Evolutionary conservation across 1,140 invertebrate species (phyloP), one percentile per base, ranked within the genome.

Genomic region (Holcopasites calliopsidis): DNA sequence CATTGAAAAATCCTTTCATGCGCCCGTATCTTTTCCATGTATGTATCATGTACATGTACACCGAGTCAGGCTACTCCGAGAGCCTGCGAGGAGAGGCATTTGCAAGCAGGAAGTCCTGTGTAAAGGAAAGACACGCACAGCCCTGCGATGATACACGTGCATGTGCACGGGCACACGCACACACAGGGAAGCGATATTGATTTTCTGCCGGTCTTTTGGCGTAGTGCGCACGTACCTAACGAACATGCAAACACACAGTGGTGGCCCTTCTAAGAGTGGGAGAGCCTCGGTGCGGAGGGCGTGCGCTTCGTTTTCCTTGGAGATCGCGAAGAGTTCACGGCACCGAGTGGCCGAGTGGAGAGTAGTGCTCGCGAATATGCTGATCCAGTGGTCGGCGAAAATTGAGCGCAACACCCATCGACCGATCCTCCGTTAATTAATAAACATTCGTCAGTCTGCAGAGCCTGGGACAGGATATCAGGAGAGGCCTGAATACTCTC

Each of bases 131-230:
- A 18, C 18, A 18, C 42, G 18, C 42, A 18, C 18, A 18, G 10
- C 10, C 18, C 11, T 44, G 42, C 42, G 18, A 13, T 10, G 33
- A 13, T 66, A n/a, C 44, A 68, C 47, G 42, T 44, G 33, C 42
- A 76, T 81, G 76, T 83, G 64, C 80, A 83, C 79, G 62, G 77
- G 55, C 76, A 83, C 79, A 68, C 26, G 44, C 11, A 76, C 31
- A 44, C 74, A 84, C 80, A 68, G n/a, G 50, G 16, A 76, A 31
- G 44, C 73, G 80, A 76, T 89, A 89, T 89, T 89, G 88, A 89
- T 89, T 89, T 88, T 88, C 76, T 77, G 64, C n/a, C 74, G 76
- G 70, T 75, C 83, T 84, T 85, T 88, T 80, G 75, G 80, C 79
- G 79, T 87, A 85, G 77, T 85, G 86, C 82, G 86, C 83, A 82